A percentile compares a stretch with the other conserved stretches of the same genome.
These are phyloP conservation scores for Beris morrisii DNA, from an alignment of 2,888 invertebrate genomes.

Conservation along the genomic window DNA sequence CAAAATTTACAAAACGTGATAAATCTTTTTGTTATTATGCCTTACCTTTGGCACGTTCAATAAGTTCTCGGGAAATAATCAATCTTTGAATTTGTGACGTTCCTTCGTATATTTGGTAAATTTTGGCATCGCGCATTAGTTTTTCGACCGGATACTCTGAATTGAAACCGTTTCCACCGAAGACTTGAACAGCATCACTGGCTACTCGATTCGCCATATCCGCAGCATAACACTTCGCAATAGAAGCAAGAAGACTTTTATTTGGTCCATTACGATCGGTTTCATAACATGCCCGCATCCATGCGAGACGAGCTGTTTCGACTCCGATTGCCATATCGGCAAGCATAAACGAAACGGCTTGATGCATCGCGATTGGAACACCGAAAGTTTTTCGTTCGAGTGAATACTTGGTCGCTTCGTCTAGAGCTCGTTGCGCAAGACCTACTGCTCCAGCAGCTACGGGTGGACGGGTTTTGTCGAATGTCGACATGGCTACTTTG, in stretches of 20 bases:
- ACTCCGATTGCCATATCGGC: conserved; percentile 89
- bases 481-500: conserved; percentile 74
- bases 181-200: conserved; percentile 86
- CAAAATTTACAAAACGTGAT: conserved; percentile 21
- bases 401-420: conserved; percentile 86
- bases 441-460: conserved; percentile 85
- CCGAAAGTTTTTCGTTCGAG: conserved; percentile 88
- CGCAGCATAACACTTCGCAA: conserved; percentile 84
- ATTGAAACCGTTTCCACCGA: conserved; percentile 91
- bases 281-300: conserved; percentile 82
- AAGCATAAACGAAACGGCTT: conserved; percentile 86
- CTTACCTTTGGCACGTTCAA: conserved; percentile 58
- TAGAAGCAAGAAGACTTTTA: conserved; percentile 75
- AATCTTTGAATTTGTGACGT: conserved; percentile 90
- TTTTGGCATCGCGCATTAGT: conserved; percentile 94
- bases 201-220: conserved; percentile 89
- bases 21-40: conserved; percentile 34
- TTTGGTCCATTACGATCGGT: conserved; percentile 71
- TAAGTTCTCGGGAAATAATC: conserved; percentile 75
- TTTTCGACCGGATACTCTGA: conserved; percentile 94
- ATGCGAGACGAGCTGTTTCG: conserved; percentile 78
- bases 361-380: conserved; percentile 70
- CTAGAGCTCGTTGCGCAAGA: conserved; percentile 78
- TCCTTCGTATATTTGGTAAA: conserved; percentile 94
- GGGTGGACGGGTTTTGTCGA: conserved; percentile 70